These are phyloP conservation scores for Forbesichthys agassizii DNA, from an alignment of 2,113 vertebrate genomes.

Conservation along the genomic window DNA sequence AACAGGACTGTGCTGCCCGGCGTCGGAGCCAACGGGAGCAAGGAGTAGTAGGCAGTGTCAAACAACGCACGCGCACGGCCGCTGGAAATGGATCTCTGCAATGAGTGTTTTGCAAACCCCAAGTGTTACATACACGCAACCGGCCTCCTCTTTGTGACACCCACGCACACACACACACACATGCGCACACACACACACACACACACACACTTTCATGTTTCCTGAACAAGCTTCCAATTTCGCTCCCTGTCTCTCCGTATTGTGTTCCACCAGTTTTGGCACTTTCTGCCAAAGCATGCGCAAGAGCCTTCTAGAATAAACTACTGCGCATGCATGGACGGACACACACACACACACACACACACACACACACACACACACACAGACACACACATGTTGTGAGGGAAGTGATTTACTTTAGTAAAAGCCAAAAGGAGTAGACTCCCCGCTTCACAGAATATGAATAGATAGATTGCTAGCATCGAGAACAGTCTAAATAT, in stretches of 20 bases:
- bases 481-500: not conserved
- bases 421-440: conserved; percentile 50
- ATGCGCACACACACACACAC: not conserved
- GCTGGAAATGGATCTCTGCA: not conserved
- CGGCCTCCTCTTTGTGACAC: not conserved
- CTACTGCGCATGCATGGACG: not conserved
- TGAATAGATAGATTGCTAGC: not conserved
- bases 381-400: not conserved
- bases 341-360: conserved; percentile 2
- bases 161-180: too few relatives aligned
- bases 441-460: conserved; percentile 41
- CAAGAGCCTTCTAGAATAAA: not conserved
- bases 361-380: not conserved
- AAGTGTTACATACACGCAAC: not conserved
- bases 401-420: conserved; percentile 42
- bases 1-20: conserved; percentile 6
- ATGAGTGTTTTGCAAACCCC: not conserved
- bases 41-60: conserved; percentile 31
- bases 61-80: conserved; percentile 6
- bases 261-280: conserved; percentile 41
- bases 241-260: not conserved
- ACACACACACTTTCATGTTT: conserved; percentile 19
- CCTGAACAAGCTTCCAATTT: conserved; percentile 31
- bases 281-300: conserved; percentile 17
- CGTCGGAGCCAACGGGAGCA: conserved; percentile 33